These are phyloP conservation scores for Buteo buteo DNA, from an alignment of 2,113 vertebrate species.

Conservation along the genomic window DNA sequence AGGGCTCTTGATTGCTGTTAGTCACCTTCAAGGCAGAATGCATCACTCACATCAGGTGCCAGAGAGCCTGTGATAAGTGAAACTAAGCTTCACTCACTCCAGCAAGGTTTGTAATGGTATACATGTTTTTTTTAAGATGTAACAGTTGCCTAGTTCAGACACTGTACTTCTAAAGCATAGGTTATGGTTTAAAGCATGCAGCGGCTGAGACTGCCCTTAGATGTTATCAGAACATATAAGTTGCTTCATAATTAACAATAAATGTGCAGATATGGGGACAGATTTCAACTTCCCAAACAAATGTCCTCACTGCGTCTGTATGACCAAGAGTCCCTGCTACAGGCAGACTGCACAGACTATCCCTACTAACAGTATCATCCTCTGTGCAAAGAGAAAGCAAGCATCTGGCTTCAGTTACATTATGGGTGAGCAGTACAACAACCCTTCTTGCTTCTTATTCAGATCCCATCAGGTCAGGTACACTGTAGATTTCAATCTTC, in stretches of 20 bases:
- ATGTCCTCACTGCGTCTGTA: neutral
- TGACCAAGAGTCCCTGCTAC: neutral
- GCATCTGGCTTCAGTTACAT: neutral
- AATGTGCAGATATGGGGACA: too few species aligned
- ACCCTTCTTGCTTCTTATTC: neutral
- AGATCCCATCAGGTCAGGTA: neutral
- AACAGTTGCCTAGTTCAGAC: neutral
- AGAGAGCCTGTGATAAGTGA: neutral
- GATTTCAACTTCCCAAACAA: neutral
- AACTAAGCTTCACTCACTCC: neutral
- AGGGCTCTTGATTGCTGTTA: neutral
- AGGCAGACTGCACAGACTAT: neutral
- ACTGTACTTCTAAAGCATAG: neutral
- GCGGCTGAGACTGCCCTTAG: neutral
- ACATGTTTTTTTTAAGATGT: neutral
- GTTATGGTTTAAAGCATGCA: neutral
- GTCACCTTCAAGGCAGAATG: neutral
- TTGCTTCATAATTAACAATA: neutral
- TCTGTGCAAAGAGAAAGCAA: neutral
- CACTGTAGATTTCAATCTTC: neutral
- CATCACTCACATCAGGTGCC: neutral
- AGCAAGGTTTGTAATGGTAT: neutral
- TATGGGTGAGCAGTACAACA: neutral
- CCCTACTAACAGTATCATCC: neutral
- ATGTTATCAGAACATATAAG: neutral